Conservation (phyloP, 2,113 vertebrate genomes). For the Trichechus manatus region DNA sequence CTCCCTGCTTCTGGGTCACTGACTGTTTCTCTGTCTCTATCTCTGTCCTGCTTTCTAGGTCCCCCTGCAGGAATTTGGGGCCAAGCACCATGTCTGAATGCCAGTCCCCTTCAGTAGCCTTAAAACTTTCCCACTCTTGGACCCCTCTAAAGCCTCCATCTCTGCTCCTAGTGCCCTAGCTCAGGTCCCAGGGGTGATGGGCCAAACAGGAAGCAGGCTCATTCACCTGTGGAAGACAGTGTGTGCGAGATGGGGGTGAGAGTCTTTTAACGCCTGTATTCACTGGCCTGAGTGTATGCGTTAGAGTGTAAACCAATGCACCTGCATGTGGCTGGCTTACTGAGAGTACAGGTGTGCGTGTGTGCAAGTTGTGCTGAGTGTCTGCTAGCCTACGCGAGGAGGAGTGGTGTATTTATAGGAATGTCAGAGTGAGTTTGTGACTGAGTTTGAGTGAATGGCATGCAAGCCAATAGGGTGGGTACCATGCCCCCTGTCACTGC, state of each 20-base stretch:
- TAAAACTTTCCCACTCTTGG: neutral
- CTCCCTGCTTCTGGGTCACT: neutral
- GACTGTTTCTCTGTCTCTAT: neutral
- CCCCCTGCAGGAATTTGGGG: constrained; percentile 4
- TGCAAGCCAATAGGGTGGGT: neutral
- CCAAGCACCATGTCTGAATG: neutral
- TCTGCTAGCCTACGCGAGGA: neutral
- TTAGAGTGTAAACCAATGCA: neutral
- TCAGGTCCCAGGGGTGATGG: neutral
- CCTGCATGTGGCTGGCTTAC: accelerated
- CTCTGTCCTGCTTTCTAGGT: constrained; percentile 21
- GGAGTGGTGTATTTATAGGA: neutral
- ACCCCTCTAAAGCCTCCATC: neutral
- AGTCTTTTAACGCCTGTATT: neutral
- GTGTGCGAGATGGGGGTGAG: neutral
- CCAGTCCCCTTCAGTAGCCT: neutral
- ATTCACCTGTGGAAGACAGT: neutral
- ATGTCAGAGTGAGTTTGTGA: neutral
- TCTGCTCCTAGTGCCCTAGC: neutral
- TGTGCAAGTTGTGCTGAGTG: too few species aligned
- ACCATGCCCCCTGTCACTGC: neutral
- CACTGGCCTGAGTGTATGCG: neutral
- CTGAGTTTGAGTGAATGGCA: constrained; percentile 33
- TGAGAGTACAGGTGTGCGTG: neutral
- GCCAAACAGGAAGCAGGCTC: neutral